Evolutionary conservation across 1,140 invertebrate genomes (phyloP), one percentile per base, ranked within the genome.

Genomic region (Euura saliciscinereae): DNA sequence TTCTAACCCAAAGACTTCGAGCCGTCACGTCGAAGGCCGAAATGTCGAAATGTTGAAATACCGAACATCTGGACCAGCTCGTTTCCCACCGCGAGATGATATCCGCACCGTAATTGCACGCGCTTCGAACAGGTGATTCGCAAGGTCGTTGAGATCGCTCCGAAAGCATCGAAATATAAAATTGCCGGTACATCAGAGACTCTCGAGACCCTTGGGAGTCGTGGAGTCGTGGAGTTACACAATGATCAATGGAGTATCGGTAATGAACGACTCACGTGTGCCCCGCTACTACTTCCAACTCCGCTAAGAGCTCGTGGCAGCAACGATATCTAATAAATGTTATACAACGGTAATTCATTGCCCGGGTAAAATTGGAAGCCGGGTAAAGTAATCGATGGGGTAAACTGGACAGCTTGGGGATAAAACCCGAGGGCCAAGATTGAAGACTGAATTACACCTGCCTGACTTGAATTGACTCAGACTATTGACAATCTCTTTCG

Each of bases 21-120:
- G 28, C 51, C 5, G 51, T 59, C 51, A 59, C 51, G 51, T 59
- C 51, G 51, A 59, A 59, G 51, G 51, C 51, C 51, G 51, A 59
- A 59, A 5, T 59, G 51, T 59, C 51, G 51, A 59, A 59, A 59
- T 59, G 28, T 28, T 1, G 28, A 28, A 28, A 28, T n/a, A 6
- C 13, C 51, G 51, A 3, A 59, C 51, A 59, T 59, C 51, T 59
- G 51, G 51, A 59, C 51, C 51, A 59, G 13, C 8, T 59, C 13
- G 13, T 59, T n/a, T 59, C 51, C 13, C 10, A 59, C 51, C 51
- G 51, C 51, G 13, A 59, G 13, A 59, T 59, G 8, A 59, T 59
- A 8, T 59, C 51, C 13, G 51, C 6, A 6, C 51, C 8, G 6
- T 59, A 59, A 59, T 59, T 59, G 51, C 5, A 6, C 4, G 51